phyloP scores from a whole-genome alignment of 2,797 vertebrate species.

The Gouania willdenowi region DNA sequence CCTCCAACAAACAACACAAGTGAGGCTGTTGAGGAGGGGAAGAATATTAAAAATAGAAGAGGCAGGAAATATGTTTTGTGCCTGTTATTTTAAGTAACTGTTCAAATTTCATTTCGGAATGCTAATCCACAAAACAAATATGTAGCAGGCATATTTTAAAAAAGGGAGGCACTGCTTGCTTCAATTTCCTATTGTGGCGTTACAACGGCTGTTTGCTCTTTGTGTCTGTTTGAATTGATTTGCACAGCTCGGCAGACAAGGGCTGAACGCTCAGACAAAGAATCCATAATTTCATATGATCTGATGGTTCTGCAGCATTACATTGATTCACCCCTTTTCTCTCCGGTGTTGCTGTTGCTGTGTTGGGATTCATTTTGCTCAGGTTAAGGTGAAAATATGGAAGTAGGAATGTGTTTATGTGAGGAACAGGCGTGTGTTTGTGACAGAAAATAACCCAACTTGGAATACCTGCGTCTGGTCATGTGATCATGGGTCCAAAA shows the following conservation, averaged over 20 bases:
- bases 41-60: slow-evolving; percentile 55
- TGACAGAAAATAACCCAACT: no score
- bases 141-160: slow-evolving; percentile 79
- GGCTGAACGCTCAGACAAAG: slow-evolving; percentile 87
- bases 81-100: slow-evolving; percentile 88
- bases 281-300: slow-evolving; percentile 91
- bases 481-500: no score
- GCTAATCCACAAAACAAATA: slow-evolving; percentile 87
- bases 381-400: slow-evolving; percentile 60
- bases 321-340: slow-evolving; percentile 76
- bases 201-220: slow-evolving; percentile 81
- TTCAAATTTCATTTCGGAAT: slow-evolving; percentile 85
- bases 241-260: slow-evolving; percentile 87
- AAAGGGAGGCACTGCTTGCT: slow-evolving; percentile 73
- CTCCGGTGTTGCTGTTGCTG: slow-evolving; percentile 81
- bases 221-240: slow-evolving; percentile 93
- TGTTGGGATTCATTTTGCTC: slow-evolving; percentile 56
- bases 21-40: slow-evolving; percentile 40
- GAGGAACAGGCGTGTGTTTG: slow-evolving; percentile 55
- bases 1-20: slow-evolving; percentile 77
- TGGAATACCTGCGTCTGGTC: no score
- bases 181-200: slow-evolving; percentile 84
- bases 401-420: slow-evolving; percentile 58
- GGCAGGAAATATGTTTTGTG: slow-evolving; percentile 82
- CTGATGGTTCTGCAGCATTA: slow-evolving; percentile 88